Conservation (phyloP, 2,113 vertebrate genomes). For the Balaeniceps rex region DNA sequence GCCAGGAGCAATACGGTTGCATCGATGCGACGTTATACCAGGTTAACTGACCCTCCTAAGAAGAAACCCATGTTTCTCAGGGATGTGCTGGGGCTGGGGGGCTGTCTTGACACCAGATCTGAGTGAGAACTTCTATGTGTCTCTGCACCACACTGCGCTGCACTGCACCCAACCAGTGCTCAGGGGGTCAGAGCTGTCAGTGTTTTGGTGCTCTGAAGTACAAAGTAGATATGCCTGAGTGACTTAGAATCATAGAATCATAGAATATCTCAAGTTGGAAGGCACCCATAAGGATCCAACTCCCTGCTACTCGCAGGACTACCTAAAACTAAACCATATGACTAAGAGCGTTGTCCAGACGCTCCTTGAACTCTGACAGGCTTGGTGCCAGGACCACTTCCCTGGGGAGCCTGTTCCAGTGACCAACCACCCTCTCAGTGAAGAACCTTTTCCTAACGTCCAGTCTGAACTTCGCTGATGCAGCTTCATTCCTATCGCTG, state of each 20-base stretch:
- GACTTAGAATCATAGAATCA: neutral
- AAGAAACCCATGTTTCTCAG: neutral
- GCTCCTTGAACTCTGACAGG: neutral
- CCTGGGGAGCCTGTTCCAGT: neutral
- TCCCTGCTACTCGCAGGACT: neutral
- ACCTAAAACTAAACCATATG: neutral
- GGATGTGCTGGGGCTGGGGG: neutral
- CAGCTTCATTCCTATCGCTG: neutral
- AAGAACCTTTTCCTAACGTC: neutral
- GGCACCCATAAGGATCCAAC: neutral
- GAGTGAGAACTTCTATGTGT: neutral
- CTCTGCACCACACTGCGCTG: neutral
- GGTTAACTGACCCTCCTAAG: neutral
- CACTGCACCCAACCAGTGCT: neutral
- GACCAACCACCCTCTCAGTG: neutral
- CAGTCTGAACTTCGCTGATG: neutral
- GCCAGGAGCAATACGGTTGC: neutral
- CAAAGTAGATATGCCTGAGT: neutral
- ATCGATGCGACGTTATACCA: neutral
- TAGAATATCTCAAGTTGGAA: neutral
- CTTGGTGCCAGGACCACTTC: neutral
- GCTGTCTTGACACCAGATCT: neutral
- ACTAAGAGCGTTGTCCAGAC: neutral
- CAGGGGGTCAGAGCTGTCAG: neutral
- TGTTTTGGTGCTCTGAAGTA: neutral